Conservation (phyloP, 2,888 invertebrate species). For the Aethes cnicana region DNA sequence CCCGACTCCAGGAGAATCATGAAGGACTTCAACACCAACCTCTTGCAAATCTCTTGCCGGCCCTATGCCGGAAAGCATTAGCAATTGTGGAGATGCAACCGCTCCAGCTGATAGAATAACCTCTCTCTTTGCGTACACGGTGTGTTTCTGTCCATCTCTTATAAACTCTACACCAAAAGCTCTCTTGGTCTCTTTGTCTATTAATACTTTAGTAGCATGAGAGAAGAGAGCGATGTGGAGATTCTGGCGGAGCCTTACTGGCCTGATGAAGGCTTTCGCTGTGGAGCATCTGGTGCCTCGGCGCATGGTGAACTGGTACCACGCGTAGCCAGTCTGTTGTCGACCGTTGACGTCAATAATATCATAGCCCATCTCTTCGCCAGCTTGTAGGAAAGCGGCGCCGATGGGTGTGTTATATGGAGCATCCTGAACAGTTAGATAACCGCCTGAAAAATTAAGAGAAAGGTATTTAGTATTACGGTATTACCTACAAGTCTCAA, state of each 20-base stretch:
- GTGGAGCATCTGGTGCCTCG: conserved; percentile 91
- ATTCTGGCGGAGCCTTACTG: conserved; percentile 88
- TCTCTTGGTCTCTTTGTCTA: conserved; percentile 86
- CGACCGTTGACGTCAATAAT: conserved; percentile 92
- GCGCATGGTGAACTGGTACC: conserved; percentile 94
- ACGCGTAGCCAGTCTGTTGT: conserved; percentile 92
- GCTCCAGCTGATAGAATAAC: conserved; percentile 94
- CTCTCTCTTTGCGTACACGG: conserved; percentile 87
- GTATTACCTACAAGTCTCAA: neutral
- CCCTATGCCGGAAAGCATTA: conserved; percentile 95
- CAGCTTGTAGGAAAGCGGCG: conserved; percentile 92
- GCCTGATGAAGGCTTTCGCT: conserved; percentile 92
- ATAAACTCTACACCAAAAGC: conserved; percentile 92
- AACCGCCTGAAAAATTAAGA: conserved; percentile 84
- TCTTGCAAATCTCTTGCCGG: conserved; percentile 87
- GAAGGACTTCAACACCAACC: conserved; percentile 87
- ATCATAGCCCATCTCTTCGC: conserved; percentile 96
- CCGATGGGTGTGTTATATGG: conserved; percentile 93
- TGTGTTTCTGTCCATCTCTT: conserved; percentile 83
- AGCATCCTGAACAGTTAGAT: conserved; percentile 88
- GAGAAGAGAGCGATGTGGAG: conserved; percentile 91
- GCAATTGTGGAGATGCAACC: conserved; percentile 93
- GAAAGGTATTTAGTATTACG: neutral
- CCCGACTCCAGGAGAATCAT: conserved; percentile 92
- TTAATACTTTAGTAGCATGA: conserved; percentile 89